Percentiles rank a stretch among this genome's conserved stretches.
These are phyloP conservation scores for Medauroidea extradentata DNA, from an alignment of 1,140 invertebrate genomes.

Conservation along the genomic window DNA sequence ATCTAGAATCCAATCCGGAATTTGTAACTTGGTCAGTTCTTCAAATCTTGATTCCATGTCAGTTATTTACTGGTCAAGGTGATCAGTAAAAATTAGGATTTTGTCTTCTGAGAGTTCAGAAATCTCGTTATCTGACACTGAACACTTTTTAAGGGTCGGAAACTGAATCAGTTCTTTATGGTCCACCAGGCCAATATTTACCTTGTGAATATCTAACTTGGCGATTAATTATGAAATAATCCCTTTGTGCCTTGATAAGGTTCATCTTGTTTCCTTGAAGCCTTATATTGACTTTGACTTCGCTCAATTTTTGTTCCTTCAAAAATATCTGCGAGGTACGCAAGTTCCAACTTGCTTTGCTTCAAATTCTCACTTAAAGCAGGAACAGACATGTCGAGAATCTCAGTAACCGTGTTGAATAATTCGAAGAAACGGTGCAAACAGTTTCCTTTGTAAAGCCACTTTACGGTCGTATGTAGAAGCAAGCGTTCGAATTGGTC, in stretches of 20 bases:
- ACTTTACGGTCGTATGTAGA: neutral
- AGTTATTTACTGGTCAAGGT: neutral
- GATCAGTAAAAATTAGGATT: slow-evolving; percentile 6
- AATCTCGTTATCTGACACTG: slow-evolving; percentile 2
- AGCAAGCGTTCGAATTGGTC: neutral
- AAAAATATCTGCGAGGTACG: slow-evolving; percentile 1
- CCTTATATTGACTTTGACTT: slow-evolving; percentile 4
- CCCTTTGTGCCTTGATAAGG: slow-evolving; percentile 3
- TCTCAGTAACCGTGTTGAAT: neutral
- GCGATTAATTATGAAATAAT: neutral
- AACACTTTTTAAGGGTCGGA: slow-evolving; percentile 4
- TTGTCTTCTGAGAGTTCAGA: neutral
- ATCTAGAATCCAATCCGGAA: slow-evolving; percentile 2
- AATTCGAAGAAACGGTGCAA: neutral
- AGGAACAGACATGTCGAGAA: slow-evolving; percentile 1
- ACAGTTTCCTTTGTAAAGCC: slow-evolving; percentile 8
- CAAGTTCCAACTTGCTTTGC: neutral
- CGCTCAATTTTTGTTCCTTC: neutral
- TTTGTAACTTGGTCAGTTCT: neutral
- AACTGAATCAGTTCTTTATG: slow-evolving; percentile 1
- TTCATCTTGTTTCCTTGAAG: slow-evolving; percentile 2
- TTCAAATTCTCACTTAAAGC: slow-evolving; percentile 2
- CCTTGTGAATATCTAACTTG: slow-evolving; percentile 4
- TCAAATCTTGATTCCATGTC: slow-evolving; percentile 6
- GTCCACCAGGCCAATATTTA: slow-evolving; percentile 6